Percentiles rank a stretch among this genome's conserved stretches.
These are phyloP conservation scores for Corythaeola cristata DNA, from an alignment of 2,113 vertebrate genomes.

Conservation along the genomic window DNA sequence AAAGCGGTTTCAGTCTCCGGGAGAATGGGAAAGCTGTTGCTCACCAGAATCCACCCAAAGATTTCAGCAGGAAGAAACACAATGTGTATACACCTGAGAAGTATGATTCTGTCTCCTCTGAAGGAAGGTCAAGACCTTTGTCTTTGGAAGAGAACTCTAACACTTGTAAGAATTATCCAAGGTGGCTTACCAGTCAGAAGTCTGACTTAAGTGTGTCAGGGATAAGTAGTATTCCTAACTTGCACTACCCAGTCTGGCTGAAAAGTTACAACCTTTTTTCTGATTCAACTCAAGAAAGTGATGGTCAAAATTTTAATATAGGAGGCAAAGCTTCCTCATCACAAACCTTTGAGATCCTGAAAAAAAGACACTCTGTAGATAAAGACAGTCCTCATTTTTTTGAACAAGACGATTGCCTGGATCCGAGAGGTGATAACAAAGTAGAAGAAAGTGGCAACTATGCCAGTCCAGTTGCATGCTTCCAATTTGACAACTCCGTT, in stretches of 20 bases:
- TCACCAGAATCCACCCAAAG: neutral
- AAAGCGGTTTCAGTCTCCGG: neutral
- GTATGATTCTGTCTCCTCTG: neutral
- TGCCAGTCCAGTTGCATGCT: neutral
- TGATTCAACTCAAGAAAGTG: neutral
- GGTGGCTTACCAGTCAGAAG: slow-evolving; percentile 82
- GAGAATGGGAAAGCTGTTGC: neutral
- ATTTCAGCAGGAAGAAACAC: neutral
- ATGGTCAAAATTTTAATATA: neutral
- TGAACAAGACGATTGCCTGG: neutral
- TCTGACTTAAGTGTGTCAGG: slow-evolving; percentile 79
- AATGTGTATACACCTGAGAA: neutral
- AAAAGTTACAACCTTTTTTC: slow-evolving; percentile 55
- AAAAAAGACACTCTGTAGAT: neutral
- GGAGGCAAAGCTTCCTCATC: neutral
- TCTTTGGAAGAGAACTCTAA: neutral
- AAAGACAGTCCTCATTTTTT: slow-evolving; percentile 8
- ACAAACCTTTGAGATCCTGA: neutral
- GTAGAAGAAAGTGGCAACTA: neutral
- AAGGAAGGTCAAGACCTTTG: neutral
- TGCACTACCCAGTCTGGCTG: slow-evolving; percentile 79
- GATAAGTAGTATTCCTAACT: slow-evolving; percentile 78
- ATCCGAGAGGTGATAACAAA: neutral
- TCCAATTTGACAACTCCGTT: neutral
- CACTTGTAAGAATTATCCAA: slow-evolving; percentile 70